Conservation (phyloP, 2,888 invertebrate species). For the Cataglyphis livida region DNA sequence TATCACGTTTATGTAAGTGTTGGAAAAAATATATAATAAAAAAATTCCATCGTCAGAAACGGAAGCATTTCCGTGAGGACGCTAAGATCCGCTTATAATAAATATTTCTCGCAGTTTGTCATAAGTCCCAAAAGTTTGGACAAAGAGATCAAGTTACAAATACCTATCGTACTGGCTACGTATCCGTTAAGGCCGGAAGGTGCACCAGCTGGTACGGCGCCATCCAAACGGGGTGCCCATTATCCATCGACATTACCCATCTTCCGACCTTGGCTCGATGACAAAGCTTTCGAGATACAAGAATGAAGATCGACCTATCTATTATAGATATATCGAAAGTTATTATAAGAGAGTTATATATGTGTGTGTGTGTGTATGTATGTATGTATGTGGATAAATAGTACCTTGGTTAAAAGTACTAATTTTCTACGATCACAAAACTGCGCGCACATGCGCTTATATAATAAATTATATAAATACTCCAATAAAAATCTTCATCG, state of each 20-base stretch:
- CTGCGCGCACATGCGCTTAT: not conserved
- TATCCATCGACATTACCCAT: constrained; percentile 97
- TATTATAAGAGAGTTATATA: not conserved
- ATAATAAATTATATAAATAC: too few relatives aligned
- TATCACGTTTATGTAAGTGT: constrained; percentile 96
- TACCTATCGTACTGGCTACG: constrained; percentile 96
- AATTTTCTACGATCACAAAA: constrained; percentile 12
- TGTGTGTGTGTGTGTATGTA: too few relatives aligned
- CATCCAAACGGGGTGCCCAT: constrained; percentile 93
- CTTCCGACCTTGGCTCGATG: constrained; percentile 95
- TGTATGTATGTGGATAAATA: not conserved
- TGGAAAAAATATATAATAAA: not conserved
- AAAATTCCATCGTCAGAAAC: not conserved
- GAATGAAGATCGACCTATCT: constrained; percentile 74
- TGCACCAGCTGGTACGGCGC: constrained; percentile 88
- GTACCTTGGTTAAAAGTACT: not conserved
- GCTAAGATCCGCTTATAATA: not conserved
- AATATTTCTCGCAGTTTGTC: constrained; percentile 89
- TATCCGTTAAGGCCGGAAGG: constrained; percentile 93
- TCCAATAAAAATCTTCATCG: constrained; percentile 13
- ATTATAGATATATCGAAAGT: not conserved
- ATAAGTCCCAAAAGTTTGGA: constrained; percentile 96
- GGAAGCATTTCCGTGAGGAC: not conserved
- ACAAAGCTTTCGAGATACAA: constrained; percentile 87
- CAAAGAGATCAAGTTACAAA: constrained; percentile 95